Evolutionary conservation across 1,140 invertebrate species (phyloP).

Genomic region (Epicauta chinensis): DNA sequence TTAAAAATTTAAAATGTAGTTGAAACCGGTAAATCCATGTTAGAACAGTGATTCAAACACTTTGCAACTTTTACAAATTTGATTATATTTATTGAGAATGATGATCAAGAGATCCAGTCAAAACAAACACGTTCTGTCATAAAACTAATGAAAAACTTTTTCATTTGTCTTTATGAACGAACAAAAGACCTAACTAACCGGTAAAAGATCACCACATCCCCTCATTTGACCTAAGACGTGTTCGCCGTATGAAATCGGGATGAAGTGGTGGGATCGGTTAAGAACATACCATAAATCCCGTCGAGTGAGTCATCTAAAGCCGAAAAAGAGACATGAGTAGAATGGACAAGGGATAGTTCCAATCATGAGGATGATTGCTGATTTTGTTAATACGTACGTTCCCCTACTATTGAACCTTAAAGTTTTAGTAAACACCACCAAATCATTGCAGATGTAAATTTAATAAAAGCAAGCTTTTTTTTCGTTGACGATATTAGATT

Average conservation of each 20-base stretch:
- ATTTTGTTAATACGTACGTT: slow-evolving; percentile 19
- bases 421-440: no score
- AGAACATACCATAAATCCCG: slow-evolving; percentile 28
- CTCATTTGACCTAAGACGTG: slow-evolving; percentile 17
- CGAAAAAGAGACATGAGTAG: slow-evolving; percentile 14
- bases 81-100: no score
- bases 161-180: slow-evolving; percentile 41
- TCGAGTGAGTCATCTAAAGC: slow-evolving; percentile 30
- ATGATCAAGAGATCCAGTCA: no score
- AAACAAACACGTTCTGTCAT: no score
- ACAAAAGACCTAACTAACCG: slow-evolving; percentile 40
- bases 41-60: no score
- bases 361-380: slow-evolving; percentile 21
- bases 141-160: slow-evolving; percentile 29
- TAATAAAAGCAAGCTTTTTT: no score
- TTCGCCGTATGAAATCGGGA: slow-evolving; percentile 21
- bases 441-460: no score
- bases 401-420: no score
- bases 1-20: no score
- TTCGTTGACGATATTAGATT: no score
- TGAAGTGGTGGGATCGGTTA: slow-evolving; percentile 21
- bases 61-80: no score
- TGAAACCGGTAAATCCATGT: no score
- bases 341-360: slow-evolving; percentile 18
- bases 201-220: slow-evolving; percentile 21